Base-by-base conservation (phyloP, 2,888 invertebrate genomes). In the Pollenia griseotomentosa region DNA sequence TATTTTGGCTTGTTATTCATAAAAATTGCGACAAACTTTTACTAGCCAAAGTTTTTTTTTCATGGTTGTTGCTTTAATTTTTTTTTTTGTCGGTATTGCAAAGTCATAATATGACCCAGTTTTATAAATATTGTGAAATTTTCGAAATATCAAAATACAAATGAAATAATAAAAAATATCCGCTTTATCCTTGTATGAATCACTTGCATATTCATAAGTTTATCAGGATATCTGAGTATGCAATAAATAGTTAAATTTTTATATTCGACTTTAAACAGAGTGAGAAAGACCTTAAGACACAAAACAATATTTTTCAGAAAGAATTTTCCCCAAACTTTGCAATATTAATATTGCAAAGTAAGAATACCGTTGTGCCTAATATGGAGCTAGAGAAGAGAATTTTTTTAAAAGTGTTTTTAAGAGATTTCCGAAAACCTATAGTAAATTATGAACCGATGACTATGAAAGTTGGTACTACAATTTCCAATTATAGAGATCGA, bases 81-180 rank as follows among this genome's bases (percentile, higher is more conserved):
- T 55, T 33, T 51, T 55, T 55, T 12, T 16, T n/a, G 74, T 14
- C 14, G 66, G 65, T 2, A 33, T 73, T 80, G 57, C 61, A 42
- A 71, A 55, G 75, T 79, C 80, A 77, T 33, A 70, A 66, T 77
- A 68, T 86, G 86, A 83, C 86, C 83, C 16, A 80, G 80, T 86
- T 86, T 86, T 65, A 71, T 42, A 80, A 59, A 80, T 83, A 80
- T 80, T 86, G 75, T 61, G 61, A 7, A 65, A 61, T 71, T 65
- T 74, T 68, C 51, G 4, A 74, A 59, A 77, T 19, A 57, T 9
- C 19, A 59, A 79, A 19, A 71, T 42, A 74, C 11, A 16, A 79
- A 74, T 40, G 51, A 57, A 70, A 55, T 51, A 83, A 79, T 19
- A 55, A 55, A 84, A 78, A 53, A 61, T 65, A 33, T 65, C 1